Conservation (phyloP, 2,888 invertebrate species). For the Mayetiola destructor region DNA sequence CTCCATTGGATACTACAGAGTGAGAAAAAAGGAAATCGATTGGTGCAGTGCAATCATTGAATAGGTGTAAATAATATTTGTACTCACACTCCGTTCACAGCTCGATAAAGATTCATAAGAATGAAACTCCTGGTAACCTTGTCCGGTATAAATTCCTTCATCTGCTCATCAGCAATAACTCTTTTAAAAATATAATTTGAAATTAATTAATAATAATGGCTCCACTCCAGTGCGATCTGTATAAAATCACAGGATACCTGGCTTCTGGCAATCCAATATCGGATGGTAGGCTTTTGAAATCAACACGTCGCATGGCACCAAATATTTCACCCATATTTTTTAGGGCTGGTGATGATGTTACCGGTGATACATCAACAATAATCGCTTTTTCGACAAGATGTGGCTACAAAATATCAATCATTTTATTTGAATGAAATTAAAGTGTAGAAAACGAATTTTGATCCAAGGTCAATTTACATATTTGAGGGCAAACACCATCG, state of each 20-base stretch:
- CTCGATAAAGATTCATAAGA: neutral
- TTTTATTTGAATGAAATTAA: neutral
- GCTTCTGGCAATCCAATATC: constrained; percentile 1
- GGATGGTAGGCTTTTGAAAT: constrained; percentile 45
- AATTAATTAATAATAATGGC: too few relatives aligned
- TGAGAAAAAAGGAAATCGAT: neutral
- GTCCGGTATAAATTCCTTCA: constrained; percentile 8
- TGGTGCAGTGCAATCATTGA: too few relatives aligned
- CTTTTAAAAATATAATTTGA: too few relatives aligned
- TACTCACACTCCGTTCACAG: neutral
- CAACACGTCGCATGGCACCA: constrained; percentile 46
- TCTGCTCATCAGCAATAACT: neutral
- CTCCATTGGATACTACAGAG: constrained; percentile 51
- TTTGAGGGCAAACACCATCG: constrained; percentile 69
- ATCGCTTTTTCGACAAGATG: constrained; percentile 49
- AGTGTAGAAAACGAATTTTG: neutral
- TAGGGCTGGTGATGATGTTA: constrained; percentile 41
- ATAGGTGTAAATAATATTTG: too few relatives aligned
- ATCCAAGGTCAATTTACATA: constrained; percentile 37
- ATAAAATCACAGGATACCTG: too few relatives aligned
- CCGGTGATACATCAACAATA: constrained; percentile 59
- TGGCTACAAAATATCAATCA: constrained; percentile 34
- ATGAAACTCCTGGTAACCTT: neutral
- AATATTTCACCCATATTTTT: constrained; percentile 46
- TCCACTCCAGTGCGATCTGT: too few relatives aligned